Percentiles rank a stretch among this genome's conserved stretches.
phyloP scores from a whole-genome alignment of 2,888 invertebrate species.

The Trichopria drosophilae region DNA sequence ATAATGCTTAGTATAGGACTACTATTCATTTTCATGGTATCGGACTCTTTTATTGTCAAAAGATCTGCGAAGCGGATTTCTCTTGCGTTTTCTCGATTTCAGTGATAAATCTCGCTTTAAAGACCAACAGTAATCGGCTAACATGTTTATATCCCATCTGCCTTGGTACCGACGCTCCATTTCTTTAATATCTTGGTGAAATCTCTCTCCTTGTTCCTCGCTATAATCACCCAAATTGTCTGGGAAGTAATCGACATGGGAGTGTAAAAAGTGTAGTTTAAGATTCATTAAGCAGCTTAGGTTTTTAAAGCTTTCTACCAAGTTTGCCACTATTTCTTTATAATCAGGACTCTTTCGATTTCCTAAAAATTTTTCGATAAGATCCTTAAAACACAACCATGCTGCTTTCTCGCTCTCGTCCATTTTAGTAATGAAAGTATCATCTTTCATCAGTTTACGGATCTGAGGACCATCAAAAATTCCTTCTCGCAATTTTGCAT shows the following conservation, averaged over 20 bases:
- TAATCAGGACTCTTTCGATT: constrained; percentile 33
- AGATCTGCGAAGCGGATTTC: no score
- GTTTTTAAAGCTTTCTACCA: constrained; percentile 33
- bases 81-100: no score
- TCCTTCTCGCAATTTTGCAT: no score
- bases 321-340: constrained; percentile 30
- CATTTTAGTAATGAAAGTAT: constrained; percentile 27
- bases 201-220: constrained; percentile 49
- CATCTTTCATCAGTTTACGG: constrained; percentile 16
- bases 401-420: constrained; percentile 25
- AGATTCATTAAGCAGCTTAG: constrained; percentile 39
- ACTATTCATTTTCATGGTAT: no score
- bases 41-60: no score
- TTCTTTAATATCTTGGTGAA: constrained; percentile 47
- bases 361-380: constrained; percentile 32
- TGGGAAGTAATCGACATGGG: constrained; percentile 46
- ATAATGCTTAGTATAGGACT: no score
- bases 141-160: background rate
- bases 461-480: constrained; percentile 28
- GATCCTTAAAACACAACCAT: constrained; percentile 27
- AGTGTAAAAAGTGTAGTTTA: constrained; percentile 46
- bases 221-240: constrained; percentile 46
- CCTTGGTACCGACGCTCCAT: constrained; percentile 50
- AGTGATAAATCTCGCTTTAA: constrained; percentile 1
- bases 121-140: constrained; percentile 17